Conservation (phyloP, 2,113 vertebrate genomes). For the Prunella fulvescens region DNA sequence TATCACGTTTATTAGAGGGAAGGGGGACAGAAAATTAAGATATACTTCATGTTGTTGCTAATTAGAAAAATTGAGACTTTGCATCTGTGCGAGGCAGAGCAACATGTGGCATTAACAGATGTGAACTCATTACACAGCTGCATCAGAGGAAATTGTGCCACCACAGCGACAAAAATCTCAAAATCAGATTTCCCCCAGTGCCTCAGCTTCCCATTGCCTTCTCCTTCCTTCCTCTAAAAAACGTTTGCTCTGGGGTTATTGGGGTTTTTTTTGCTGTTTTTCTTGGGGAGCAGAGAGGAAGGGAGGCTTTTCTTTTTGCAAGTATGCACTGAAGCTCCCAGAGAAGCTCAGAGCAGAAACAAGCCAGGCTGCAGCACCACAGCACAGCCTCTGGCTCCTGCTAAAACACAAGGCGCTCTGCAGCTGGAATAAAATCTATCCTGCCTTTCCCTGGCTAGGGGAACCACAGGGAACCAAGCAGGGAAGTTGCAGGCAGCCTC, state of each 20-base stretch:
- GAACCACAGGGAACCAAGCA: background rate
- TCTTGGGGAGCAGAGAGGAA: background rate
- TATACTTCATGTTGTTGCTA: constrained; percentile 82
- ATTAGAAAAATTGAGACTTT: constrained; percentile 86
- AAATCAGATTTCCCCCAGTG: constrained; percentile 55
- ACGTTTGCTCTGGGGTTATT: background rate
- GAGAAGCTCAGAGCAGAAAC: background rate
- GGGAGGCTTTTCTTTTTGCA: background rate
- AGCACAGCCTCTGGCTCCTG: background rate
- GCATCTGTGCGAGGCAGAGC: constrained; percentile 77
- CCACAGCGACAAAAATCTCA: constrained; percentile 48
- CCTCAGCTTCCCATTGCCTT: background rate
- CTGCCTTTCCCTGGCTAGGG: background rate
- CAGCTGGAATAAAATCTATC: background rate
- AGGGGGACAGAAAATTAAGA: constrained; percentile 81
- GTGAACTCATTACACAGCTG: constrained; percentile 83
- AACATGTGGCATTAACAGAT: constrained; percentile 83
- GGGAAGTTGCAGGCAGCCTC: background rate
- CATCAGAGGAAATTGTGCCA: constrained; percentile 64
- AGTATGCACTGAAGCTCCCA: background rate
- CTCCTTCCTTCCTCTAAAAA: background rate
- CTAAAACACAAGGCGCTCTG: background rate
- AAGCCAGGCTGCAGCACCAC: background rate
- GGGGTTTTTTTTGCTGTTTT: background rate
- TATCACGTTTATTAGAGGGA: constrained; percentile 80